Conservation (phyloP, 2,888 invertebrate genomes). For the Drosophila leonis region DNA sequence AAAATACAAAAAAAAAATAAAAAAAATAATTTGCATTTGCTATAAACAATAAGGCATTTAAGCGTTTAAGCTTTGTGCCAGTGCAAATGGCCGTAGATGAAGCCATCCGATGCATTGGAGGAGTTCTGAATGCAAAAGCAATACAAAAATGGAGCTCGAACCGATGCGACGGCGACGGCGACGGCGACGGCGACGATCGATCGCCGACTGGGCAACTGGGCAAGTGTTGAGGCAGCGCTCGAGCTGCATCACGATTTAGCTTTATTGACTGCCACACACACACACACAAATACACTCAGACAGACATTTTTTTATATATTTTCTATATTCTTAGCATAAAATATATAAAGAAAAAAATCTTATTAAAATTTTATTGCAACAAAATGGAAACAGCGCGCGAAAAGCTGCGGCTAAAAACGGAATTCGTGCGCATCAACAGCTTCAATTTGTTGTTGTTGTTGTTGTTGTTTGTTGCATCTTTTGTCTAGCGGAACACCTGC, state of each 20-base stretch:
- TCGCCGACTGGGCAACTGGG: slow-evolving; percentile 39
- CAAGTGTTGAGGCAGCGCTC: slow-evolving; percentile 59
- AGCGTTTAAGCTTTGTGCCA: slow-evolving; percentile 31
- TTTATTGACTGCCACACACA: slow-evolving; percentile 45
- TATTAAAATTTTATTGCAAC: slow-evolving; percentile 79
- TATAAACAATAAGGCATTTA: slow-evolving; percentile 60
- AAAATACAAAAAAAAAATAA: slow-evolving; percentile 16
- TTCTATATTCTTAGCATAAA: slow-evolving; percentile 61
- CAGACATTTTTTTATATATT: slow-evolving; percentile 17
- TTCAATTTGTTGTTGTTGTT: slow-evolving; percentile 67
- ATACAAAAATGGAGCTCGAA: slow-evolving; percentile 73
- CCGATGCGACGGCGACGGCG: too few relatives aligned
- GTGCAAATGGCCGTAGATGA: slow-evolving; percentile 43
- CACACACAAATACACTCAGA: slow-evolving; percentile 18
- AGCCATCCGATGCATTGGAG: slow-evolving; percentile 56
- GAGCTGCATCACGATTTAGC: slow-evolving; percentile 75
- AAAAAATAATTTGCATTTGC: slow-evolving; percentile 52
- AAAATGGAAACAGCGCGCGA: slow-evolving; percentile 72
- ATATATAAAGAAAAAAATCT: slow-evolving; percentile 59
- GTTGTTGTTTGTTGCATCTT: slow-evolving; percentile 56
- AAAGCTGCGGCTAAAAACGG: slow-evolving; percentile 76
- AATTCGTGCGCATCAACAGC: slow-evolving; percentile 81
- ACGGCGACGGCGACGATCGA: slow-evolving; percentile 8
- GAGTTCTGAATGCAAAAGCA: slow-evolving; percentile 52
- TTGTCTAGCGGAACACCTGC: slow-evolving; percentile 78